Evolutionary conservation across 2,888 invertebrate genomes (phyloP), one percentile per base, ranked within the genome.

Genomic region (Plutella xylostella): DNA sequence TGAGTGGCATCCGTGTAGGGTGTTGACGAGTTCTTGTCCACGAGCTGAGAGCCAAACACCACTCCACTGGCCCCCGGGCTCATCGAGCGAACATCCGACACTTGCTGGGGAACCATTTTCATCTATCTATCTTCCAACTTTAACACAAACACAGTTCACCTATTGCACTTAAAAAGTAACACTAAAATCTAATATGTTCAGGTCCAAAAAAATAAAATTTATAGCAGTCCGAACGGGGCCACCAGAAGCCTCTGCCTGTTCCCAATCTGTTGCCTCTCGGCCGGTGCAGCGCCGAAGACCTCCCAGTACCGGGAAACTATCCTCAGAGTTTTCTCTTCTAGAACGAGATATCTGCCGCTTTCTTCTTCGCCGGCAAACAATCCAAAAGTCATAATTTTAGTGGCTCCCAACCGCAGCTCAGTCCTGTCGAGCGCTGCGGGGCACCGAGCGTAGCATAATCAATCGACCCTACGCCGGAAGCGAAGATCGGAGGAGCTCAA

Each of bases 1-100:
- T 94, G 93, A 61, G 98, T 98, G 52, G 98, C 98, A 87, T 98
- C 98, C 67, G 97, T 94, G 86, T 98, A 98, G 49, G 98, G 98
- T 49, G 97, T 98, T 45, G 90, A 87, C 25, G 97, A 96, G 74
- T 93, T 92, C 79, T 93, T 91, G 85, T 93, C 92, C 76, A 97
- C 92, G 63, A 92, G 87, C 74, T 94, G 92, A 47, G 96, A 97
- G 60, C 97, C 96, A 83, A 97, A 97, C 67, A 92, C 86, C 55
- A 90, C 89, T 61, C 87, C 88, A 72, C 86, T 87, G 65, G 86
- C 85, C 45, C 88, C 85, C 48, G 88, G 88, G 57, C 87, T 85
- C 74, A 86, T 77, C 58, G 86, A 85, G 65, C 85, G 68, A 59
- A 82, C 83, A 68, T 84, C 82, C 71, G 85, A 82, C 64, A 85